Conservation (phyloP, 30 jellyfish, hydroid and myxozoan genomes). For the Haliclystus octoradiatus region DNA sequence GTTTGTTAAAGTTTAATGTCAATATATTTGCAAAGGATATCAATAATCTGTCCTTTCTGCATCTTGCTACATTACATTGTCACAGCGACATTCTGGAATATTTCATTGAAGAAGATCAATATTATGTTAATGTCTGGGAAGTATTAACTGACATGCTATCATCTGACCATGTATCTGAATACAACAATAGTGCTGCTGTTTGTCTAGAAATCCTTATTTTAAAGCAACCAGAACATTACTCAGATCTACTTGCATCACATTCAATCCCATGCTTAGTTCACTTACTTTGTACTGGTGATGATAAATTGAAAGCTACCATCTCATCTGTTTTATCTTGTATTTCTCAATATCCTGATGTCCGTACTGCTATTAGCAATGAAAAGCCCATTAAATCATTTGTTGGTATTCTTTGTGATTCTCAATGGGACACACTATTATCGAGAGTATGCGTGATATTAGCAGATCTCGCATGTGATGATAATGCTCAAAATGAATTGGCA, state of each 20-base stretch:
- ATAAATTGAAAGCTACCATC: constrained; percentile 21
- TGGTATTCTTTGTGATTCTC: constrained; percentile 10
- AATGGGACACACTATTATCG: constrained; percentile 26
- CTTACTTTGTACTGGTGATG: constrained; percentile 23
- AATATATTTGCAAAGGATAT: constrained; percentile 16
- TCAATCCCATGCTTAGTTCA: constrained; percentile 38
- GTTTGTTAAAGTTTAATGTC: constrained; percentile 19
- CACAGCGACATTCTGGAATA: constrained; percentile 40
- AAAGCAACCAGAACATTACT: constrained; percentile 23
- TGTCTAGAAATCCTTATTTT: constrained; percentile 49
- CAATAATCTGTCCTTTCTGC: constrained; percentile 21
- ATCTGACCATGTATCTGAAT: not conserved
- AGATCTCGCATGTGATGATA: constrained; percentile 46
- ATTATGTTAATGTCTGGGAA: constrained; percentile 45
- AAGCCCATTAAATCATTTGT: constrained; percentile 24
- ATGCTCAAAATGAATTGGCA: constrained; percentile 28
- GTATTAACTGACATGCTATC: constrained; percentile 33
- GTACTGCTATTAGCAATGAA: constrained; percentile 32
- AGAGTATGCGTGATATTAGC: constrained; percentile 47
- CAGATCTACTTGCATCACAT: constrained; percentile 19
- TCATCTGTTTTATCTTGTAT: constrained; percentile 42
- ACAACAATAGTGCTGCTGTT: constrained; percentile 27
- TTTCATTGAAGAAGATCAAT: constrained; percentile 10
- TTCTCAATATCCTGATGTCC: constrained; percentile 38
- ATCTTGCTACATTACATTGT: constrained; percentile 45